Base-by-base conservation (phyloP, 2,888 invertebrate genomes). In the Drosophila birchii region DNA sequence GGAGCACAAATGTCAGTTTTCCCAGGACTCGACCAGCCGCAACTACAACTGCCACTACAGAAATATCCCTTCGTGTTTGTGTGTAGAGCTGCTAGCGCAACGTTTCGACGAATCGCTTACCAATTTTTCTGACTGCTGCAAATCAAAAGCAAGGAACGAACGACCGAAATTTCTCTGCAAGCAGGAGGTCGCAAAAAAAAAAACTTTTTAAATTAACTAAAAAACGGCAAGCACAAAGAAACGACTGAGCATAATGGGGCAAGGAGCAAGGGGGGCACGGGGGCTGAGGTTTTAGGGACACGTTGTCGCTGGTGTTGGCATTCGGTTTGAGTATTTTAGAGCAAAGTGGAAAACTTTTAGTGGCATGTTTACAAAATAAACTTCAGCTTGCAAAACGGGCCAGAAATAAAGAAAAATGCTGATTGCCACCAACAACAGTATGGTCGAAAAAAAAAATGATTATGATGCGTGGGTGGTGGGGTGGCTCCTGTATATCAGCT, bases 311-410 rank as follows among this genome's bases (percentile, higher is more conserved):
- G 88, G 76, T 86, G 84, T 86, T 84, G 84, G 84, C 88, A 86
- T 84, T 84, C 69, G 86, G 78, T 79, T 84, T 88, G 83, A 88
- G 86, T 75, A 86, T 84, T 86, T 86, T 88, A 84, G 84, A 86
- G 88, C 76, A 86, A 86, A 88, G 86, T 86, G 88, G 86, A 86
- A 86, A 86, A 86, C 88, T 86, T 86, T 86, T 86, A 86, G 86
- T 86, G 87, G 87, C 88, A 88, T 86, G 86, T 86, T 88, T 86
- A 86, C 86, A 86, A 86, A 86, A 86, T 86, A 86, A 86, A 84
- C 79, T 86, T 86, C 81, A 77, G 75, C 76, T 86, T 80, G 81
- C 77, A 77, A 81, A 86, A 79, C 75, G 76, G 58, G 29, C 64
- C 64, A 70, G 63, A 80, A 82, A 78, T 72, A 79, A 78, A 74